Conservation (phyloP, 2,888 invertebrate genomes). For the Tupiocoris notatus region DNA sequence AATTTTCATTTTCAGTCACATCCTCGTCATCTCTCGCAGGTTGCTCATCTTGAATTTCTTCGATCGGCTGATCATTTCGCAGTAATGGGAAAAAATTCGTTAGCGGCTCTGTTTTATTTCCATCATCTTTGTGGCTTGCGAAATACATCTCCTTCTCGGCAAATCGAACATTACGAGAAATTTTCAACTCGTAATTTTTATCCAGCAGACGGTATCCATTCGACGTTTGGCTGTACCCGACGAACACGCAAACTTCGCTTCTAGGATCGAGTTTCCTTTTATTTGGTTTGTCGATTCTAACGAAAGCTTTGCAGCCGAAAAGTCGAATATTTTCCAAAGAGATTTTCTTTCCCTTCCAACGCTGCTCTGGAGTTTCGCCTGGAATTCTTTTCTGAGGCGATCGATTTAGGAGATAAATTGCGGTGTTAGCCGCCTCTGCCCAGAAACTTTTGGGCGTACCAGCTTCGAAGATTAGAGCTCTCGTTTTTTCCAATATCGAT, state of each 20-base stretch:
- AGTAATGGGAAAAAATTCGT: too few species aligned
- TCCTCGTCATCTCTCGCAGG: too few species aligned
- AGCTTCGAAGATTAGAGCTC: constrained; percentile 50
- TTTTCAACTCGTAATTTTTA: neutral
- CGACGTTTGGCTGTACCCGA: constrained; percentile 34
- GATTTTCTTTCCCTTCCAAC: constrained; percentile 29
- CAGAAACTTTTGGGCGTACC: constrained; percentile 49
- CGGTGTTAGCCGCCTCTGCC: constrained; percentile 51
- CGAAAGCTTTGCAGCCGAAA: constrained; percentile 43
- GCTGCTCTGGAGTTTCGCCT: constrained; percentile 28
- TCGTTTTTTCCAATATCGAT: constrained; percentile 48
- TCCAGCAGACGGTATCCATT: constrained; percentile 38
- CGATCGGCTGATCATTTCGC: too few species aligned
- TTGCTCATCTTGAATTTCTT: too few species aligned
- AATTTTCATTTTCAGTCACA: too few species aligned
- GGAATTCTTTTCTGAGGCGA: constrained; percentile 27
- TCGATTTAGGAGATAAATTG: constrained; percentile 52
- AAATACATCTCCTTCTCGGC: neutral
- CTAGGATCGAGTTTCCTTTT: constrained; percentile 34
- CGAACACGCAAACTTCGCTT: constrained; percentile 15
- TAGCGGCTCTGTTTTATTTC: too few species aligned
- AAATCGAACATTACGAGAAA: neutral
- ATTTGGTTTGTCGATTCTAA: neutral
- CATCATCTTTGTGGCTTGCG: too few species aligned
- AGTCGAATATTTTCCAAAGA: constrained; percentile 33